Evolutionary conservation across 2,113 vertebrate species (phyloP).

Genomic region (Pycnonotus jocosus): DNA sequence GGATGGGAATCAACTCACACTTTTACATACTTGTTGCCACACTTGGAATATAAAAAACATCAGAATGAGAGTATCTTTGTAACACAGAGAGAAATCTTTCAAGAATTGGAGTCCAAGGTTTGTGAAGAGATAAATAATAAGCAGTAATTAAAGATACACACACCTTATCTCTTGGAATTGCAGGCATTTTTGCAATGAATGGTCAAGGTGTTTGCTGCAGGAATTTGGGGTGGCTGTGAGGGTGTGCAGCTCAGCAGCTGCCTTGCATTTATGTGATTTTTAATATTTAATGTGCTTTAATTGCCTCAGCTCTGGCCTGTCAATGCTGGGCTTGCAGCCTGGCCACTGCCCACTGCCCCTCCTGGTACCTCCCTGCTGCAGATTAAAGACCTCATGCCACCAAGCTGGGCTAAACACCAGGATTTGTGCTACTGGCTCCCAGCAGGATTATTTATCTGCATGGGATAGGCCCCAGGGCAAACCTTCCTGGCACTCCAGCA

Average conservation of each 20-base stretch:
- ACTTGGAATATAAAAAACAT: not conserved
- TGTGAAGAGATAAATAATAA: conserved; percentile 34
- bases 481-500: conserved; percentile 58
- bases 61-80: not conserved
- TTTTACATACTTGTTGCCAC: not conserved
- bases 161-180: not conserved
- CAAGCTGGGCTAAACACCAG: not conserved
- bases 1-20: not conserved
- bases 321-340: rapidly evolving
- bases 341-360: not conserved
- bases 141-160: conserved; percentile 27
- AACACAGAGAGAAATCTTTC: not conserved
- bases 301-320: not conserved
- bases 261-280: not conserved
- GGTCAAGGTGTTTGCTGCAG: not conserved
- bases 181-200: conserved; percentile 5
- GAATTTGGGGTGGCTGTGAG: not conserved
- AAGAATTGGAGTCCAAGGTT: not conserved
- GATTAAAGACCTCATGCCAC: not conserved
- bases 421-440: not conserved
- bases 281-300: not conserved
- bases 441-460: conserved; percentile 17
- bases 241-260: not conserved
- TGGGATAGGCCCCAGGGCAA: conserved; percentile 37
- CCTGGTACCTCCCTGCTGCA: not conserved